A percentile compares a stretch with the other conserved stretches of the same genome.
Evolutionary conservation across 2,113 vertebrate species (phyloP).

Genomic region (Psephotus haematonotus): DNA sequence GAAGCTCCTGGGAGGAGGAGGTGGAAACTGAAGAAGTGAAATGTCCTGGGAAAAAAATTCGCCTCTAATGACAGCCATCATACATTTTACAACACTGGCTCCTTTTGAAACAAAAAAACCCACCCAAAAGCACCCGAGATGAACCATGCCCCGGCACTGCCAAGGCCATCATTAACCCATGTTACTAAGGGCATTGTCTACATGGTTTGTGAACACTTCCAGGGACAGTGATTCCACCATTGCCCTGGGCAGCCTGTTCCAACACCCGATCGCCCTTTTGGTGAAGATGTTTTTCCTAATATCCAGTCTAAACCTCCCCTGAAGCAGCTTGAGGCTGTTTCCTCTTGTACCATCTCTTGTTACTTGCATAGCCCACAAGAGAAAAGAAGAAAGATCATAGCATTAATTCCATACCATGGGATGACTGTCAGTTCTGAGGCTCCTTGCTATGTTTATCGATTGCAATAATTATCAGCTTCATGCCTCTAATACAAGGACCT

Average conservation of each 20-base stretch:
- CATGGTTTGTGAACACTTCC: not conserved
- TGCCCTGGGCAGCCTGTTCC: not conserved
- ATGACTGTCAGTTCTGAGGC: not conserved
- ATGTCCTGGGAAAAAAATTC: not conserved
- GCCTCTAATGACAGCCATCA: not conserved
- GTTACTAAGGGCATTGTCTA: not conserved
- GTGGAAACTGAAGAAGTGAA: not conserved
- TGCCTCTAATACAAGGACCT: not conserved
- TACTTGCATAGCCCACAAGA: not conserved
- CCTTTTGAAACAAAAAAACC: not conserved
- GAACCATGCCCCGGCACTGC: not conserved
- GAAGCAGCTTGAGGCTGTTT: not conserved
- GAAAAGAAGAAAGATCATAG: not conserved
- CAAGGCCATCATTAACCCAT: not conserved
- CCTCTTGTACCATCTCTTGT: not conserved
- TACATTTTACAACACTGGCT: not conserved
- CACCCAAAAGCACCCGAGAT: not conserved
- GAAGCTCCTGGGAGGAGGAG: not conserved
- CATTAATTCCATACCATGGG: not conserved
- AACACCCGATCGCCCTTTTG: not conserved
- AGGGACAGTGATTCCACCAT: not conserved
- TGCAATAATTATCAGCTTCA: not conserved
- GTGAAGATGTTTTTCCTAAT: not conserved
- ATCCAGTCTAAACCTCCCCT: not conserved
- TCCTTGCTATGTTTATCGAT: not conserved